Conservation (phyloP, 1,140 invertebrate species). For the Pissodes strobi region DNA sequence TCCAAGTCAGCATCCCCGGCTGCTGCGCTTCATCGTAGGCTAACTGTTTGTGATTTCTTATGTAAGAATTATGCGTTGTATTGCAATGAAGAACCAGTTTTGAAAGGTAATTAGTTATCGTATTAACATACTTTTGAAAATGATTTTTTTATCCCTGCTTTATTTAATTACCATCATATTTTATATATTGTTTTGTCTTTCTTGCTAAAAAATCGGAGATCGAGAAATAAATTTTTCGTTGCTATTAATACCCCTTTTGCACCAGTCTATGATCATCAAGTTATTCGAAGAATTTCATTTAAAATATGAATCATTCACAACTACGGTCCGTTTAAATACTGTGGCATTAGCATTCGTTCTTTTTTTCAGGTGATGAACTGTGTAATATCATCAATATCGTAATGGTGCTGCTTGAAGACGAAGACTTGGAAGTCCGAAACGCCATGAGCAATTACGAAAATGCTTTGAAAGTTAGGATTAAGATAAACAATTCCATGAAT, state of each 20-base stretch:
- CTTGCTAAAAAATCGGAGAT: too few species aligned
- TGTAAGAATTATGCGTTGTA: conserved; percentile 37
- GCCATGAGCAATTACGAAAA: conserved; percentile 43
- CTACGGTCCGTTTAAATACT: too few species aligned
- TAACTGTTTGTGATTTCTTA: conserved; percentile 41
- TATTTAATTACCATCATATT: too few species aligned
- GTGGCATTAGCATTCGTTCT: too few species aligned
- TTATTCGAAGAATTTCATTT: too few species aligned
- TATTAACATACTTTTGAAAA: too few species aligned
- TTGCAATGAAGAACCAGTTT: conserved; percentile 34
- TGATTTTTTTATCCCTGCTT: too few species aligned
- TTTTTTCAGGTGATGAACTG: conserved; percentile 36
- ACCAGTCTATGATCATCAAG: too few species aligned
- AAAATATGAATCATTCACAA: too few species aligned
- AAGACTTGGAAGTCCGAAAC: conserved; percentile 46
- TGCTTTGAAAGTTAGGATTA: conserved; percentile 32
- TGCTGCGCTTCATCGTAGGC: conserved; percentile 34
- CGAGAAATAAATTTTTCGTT: too few species aligned
- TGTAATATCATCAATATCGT: conserved; percentile 39
- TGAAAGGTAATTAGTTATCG: conserved; percentile 38
- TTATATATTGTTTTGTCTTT: not conserved
- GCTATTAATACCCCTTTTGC: too few species aligned
- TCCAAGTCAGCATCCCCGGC: conserved; percentile 38
- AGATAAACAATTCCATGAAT: conserved; percentile 16
- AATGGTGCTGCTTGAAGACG: conserved; percentile 49